A percentile compares a stretch with the other conserved stretches of the same genome.
Evolutionary conservation across 2,113 vertebrate genomes (phyloP).

Genomic region (Okapia johnstoni): DNA sequence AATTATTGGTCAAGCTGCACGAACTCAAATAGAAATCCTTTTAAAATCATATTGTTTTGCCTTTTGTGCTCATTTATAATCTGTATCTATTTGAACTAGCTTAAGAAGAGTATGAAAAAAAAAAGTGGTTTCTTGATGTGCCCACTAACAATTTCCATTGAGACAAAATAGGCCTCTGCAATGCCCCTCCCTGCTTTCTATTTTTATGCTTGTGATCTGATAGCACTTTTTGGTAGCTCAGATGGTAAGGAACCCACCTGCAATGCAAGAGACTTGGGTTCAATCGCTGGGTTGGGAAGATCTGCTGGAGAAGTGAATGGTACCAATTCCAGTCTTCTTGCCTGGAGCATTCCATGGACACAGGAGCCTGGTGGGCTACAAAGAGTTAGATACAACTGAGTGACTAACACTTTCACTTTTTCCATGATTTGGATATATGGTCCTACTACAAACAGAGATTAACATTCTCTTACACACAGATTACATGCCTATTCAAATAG

Average conservation of each 20-base stretch:
- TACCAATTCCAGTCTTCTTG: neutral
- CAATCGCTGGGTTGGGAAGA: neutral
- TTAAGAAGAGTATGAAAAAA: neutral
- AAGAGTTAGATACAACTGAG: neutral
- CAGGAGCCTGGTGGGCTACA: neutral
- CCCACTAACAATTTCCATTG: neutral
- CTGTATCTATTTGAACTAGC: neutral
- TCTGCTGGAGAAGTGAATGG: neutral
- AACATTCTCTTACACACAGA: neutral
- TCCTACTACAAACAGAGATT: neutral
- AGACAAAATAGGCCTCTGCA: neutral
- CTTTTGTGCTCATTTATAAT: neutral
- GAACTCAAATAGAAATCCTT: neutral
- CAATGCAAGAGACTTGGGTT: neutral
- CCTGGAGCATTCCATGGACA: neutral
- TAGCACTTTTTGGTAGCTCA: neutral
- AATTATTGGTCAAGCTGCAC: neutral
- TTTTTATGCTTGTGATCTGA: neutral
- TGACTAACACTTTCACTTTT: neutral
- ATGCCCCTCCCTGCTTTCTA: neutral
- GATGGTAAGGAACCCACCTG: neutral
- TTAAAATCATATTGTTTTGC: neutral
- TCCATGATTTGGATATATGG: neutral
- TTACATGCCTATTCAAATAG: neutral
- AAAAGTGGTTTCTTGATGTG: neutral